Conservation (phyloP, 1,140 invertebrate genomes). For the Venturia canescens region DNA sequence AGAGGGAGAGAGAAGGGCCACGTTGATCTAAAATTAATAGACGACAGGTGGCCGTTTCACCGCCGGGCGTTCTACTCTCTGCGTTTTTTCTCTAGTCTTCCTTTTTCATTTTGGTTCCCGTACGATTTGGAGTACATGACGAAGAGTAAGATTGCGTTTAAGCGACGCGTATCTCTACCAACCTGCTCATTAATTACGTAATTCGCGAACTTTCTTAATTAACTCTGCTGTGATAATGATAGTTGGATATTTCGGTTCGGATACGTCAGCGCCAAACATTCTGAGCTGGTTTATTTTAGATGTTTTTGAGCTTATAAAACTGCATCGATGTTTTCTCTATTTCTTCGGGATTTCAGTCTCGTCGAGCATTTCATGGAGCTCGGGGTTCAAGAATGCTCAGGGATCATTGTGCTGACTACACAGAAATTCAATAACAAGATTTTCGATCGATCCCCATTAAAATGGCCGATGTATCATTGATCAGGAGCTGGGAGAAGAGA, state of each 20-base stretch:
- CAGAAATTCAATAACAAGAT: too few species aligned
- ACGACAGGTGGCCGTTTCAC: slow-evolving; percentile 36
- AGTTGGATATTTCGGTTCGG: not conserved
- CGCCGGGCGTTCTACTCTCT: slow-evolving; percentile 10
- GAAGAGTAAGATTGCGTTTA: too few species aligned
- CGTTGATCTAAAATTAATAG: slow-evolving; percentile 34
- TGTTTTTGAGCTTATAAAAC: too few species aligned
- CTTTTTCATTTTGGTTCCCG: not conserved
- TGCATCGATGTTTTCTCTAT: too few species aligned
- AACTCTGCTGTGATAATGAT: slow-evolving; percentile 1
- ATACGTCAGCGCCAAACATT: not conserved
- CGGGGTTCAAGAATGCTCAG: too few species aligned
- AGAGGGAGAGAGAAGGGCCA: slow-evolving; percentile 2
- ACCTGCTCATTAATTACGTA: not conserved
- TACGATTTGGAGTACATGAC: not conserved
- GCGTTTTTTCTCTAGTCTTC: not conserved
- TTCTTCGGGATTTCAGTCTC: too few species aligned
- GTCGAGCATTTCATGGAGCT: too few species aligned
- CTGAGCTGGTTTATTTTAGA: too few species aligned
- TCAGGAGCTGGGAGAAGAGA: too few species aligned
- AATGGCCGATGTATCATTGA: too few species aligned
- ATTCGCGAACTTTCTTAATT: slow-evolving; percentile 21
- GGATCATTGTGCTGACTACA: too few species aligned
- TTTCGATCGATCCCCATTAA: too few species aligned
- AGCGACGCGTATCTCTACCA: not conserved